Evolutionary conservation across 2,888 invertebrate genomes (phyloP), one percentile per base, ranked within the genome.

Genomic region (Dysmachus trigonus): DNA sequence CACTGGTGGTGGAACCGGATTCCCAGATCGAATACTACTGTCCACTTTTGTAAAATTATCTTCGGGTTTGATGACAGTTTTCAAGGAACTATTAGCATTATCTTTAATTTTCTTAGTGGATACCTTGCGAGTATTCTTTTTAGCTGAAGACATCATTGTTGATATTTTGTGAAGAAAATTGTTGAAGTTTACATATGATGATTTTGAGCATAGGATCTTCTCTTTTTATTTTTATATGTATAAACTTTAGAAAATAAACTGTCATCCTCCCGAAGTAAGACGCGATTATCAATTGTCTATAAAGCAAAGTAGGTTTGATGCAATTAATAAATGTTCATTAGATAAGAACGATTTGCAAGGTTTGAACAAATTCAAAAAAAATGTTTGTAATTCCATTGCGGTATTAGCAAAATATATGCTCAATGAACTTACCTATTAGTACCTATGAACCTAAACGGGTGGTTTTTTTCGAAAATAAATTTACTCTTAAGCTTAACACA

Each of bases 261-360:
- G 77, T 77, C 77, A 77, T 47, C 27, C 77, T n/a, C 77, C 27
- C 41, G 41, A 77, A 77, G 31, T 15, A 77, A 27, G 47, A 77
- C 18, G 10, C 47, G 47, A 77, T 22, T 77, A 41, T 47, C 77
- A 30, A 41, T 77, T 77, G 77, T 77, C 47, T 77, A 22, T 8
- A 10, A 3, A 10, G 62, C 62, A 62, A 62, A 62, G 62, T 7
- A 8, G 27, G 3, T 8, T 22, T 62, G 62, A 62, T 62, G 18
- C 10, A 62, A 18, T 27, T 3, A 51, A 18, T 51, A 18, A 51
- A 18, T 18, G 7, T 10, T 41, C 1, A 2, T 13, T 13, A 0
- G 0, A 38, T 38, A 31, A 31, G 8, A 38, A 38, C 10, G 6
- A 35, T 8, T 35, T 8, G n/a, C n/a, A 35, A 35, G 10, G 35